Evolutionary conservation across 2,113 vertebrate species (phyloP).

Genomic region (Platichthys stellatus): DNA sequence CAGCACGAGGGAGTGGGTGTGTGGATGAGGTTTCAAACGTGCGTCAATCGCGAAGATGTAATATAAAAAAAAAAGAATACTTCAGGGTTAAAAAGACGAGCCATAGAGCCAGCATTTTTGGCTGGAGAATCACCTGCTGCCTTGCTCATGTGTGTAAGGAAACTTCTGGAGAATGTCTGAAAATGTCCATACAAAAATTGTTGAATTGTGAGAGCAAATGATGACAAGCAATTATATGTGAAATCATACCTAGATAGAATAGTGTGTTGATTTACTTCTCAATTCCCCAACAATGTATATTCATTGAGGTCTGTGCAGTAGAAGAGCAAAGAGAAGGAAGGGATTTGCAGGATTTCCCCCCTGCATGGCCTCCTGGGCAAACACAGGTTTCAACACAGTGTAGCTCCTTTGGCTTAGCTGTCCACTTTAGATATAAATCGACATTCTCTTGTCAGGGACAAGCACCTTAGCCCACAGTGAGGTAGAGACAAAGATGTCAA

Average conservation of each 20-base stretch:
- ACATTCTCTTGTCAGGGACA: conserved; percentile 41
- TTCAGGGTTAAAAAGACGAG: too few species aligned
- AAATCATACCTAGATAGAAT: too few species aligned
- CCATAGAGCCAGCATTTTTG: too few species aligned
- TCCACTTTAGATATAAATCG: conserved; percentile 53
- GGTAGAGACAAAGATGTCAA: conserved; percentile 44
- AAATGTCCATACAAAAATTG: too few species aligned
- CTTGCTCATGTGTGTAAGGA: too few species aligned
- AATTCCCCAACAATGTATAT: not conserved
- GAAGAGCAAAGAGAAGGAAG: not conserved
- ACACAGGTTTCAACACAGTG: conserved; percentile 2
- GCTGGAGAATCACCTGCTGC: too few species aligned
- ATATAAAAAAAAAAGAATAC: too few species aligned
- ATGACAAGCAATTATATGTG: not conserved
- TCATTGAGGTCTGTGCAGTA: not conserved
- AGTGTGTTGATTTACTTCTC: too few species aligned
- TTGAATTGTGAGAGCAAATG: not conserved
- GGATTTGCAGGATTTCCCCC: conserved; percentile 2
- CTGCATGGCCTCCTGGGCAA: not conserved
- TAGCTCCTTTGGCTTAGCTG: conserved; percentile 39
- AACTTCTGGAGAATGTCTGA: too few species aligned
- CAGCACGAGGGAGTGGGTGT: too few species aligned
- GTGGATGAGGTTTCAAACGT: too few species aligned
- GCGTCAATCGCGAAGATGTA: too few species aligned
- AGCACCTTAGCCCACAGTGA: conserved; percentile 35